Percentiles rank a stretch among this genome's conserved stretches.
Evolutionary conservation across 1,140 invertebrate genomes (phyloP).

Genomic region (Manduca sexta): DNA sequence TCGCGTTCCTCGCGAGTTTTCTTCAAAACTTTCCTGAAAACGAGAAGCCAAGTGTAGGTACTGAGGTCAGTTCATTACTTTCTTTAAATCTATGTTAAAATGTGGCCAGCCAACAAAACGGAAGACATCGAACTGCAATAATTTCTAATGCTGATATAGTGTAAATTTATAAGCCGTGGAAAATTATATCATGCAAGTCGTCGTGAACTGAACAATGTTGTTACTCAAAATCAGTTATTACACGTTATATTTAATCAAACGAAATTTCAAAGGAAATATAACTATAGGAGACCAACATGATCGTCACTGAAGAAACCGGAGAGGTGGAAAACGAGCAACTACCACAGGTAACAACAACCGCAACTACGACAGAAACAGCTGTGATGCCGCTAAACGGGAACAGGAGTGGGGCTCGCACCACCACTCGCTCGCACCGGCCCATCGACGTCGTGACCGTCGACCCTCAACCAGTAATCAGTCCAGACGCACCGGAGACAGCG

Average conservation of each 20-base stretch:
- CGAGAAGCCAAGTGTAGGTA: slow-evolving; percentile 52
- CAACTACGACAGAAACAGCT: slow-evolving; percentile 7
- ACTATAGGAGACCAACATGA: slow-evolving; percentile 69
- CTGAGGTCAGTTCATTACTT: slow-evolving; percentile 37
- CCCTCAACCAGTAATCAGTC: slow-evolving; percentile 44
- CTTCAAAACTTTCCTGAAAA: slow-evolving; percentile 82
- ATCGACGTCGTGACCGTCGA: slow-evolving; percentile 66
- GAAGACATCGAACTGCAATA: neutral
- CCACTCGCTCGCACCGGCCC: slow-evolving; percentile 49
- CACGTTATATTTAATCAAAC: too few relatives aligned
- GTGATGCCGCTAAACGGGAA: slow-evolving; percentile 27
- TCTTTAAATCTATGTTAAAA: neutral
- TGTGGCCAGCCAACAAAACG: neutral
- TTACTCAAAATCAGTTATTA: too few relatives aligned
- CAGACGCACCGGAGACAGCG: slow-evolving; percentile 74
- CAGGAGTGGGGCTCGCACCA: slow-evolving; percentile 28
- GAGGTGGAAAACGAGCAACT: slow-evolving; percentile 58
- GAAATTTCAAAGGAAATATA: too few relatives aligned
- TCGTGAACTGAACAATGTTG: too few relatives aligned
- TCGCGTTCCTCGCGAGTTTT: slow-evolving; percentile 87
- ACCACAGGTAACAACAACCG: slow-evolving; percentile 8
- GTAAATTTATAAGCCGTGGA: too few relatives aligned
- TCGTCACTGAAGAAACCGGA: slow-evolving; percentile 63
- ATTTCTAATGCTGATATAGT: too few relatives aligned
- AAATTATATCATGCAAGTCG: too few relatives aligned